These are phyloP conservation scores for Desmophyllum pertusum DNA, from an alignment of 92 coral and sea anemone species.

Conservation along the genomic window DNA sequence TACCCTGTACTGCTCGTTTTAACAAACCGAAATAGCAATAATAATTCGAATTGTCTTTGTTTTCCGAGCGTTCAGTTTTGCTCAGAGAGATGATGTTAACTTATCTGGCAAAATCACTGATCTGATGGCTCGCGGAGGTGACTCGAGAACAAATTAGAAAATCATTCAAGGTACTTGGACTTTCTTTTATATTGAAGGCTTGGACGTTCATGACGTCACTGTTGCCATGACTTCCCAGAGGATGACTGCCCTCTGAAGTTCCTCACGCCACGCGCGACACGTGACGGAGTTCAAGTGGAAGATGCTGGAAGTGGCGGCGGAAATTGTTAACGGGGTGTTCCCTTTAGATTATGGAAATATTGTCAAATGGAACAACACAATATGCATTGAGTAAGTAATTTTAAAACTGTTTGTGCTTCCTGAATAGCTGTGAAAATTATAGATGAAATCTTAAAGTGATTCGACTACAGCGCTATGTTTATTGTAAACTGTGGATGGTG, in stretches of 20 bases:
- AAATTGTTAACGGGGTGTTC: conserved; percentile 12
- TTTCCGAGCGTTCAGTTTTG: no score
- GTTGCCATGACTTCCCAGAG: background rate
- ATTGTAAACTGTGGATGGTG: no score
- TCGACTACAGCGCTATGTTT: background rate
- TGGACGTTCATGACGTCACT: conserved; percentile 37
- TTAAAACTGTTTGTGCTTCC: background rate
- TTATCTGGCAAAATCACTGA: no score
- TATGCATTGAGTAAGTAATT: conserved; percentile 35
- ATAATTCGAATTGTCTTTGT: no score
- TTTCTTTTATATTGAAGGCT: no score
- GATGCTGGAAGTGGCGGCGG: conserved; percentile 26
- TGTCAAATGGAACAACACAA: conserved; percentile 37
- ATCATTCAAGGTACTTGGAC: no score
- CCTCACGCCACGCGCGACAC: background rate
- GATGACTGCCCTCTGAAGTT: no score
- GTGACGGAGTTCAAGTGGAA: conserved; percentile 47
- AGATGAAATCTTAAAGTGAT: background rate
- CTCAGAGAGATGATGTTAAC: no score
- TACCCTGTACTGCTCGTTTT: no score
- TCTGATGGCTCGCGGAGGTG: no score
- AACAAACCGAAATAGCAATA: no score
- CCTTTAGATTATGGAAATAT: conserved; percentile 41
- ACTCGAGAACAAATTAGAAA: no score
- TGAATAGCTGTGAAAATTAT: background rate